These are phyloP conservation scores for Desoria tigrina DNA, from an alignment of 2,888 invertebrate species.

Conservation along the genomic window DNA sequence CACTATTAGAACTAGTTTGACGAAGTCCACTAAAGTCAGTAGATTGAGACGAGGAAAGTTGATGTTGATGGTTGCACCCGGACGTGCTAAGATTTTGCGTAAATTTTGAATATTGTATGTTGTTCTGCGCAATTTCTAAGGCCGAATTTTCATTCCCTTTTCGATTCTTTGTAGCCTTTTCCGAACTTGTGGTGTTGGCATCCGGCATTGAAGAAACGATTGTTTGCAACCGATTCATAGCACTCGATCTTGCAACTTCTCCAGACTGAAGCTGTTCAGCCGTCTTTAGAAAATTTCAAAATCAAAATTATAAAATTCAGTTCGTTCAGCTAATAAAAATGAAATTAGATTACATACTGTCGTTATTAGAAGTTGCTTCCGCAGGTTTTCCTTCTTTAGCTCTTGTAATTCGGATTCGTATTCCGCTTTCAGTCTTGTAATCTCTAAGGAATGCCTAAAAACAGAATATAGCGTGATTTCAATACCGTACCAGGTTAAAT, in stretches of 20 bases:
- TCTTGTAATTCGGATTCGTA: conserved; percentile 44
- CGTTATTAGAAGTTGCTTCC: conserved; percentile 46
- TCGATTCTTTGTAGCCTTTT: not conserved
- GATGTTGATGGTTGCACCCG: not conserved
- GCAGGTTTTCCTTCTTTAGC: conserved; percentile 42
- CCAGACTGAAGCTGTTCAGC: conserved; percentile 45
- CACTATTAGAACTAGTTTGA: too few species aligned
- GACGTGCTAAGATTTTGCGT: not conserved
- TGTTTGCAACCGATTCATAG: conserved; percentile 21
- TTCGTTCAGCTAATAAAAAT: not conserved
- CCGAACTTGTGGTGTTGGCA: too few species aligned
- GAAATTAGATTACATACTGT: conserved; percentile 31
- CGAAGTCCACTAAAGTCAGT: too few species aligned
- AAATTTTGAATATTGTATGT: not conserved
- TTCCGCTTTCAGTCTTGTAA: conserved; percentile 28
- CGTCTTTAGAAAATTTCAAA: conserved; percentile 24
- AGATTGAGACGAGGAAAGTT: not conserved
- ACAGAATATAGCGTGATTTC: not conserved
- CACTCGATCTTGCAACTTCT: conserved; percentile 24
- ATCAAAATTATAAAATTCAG: not conserved
- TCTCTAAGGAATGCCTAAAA: conserved; percentile 25
- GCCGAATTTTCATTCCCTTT: not conserved
- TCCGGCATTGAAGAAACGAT: conserved; percentile 14
- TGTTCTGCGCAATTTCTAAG: not conserved
- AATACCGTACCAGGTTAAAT: too few species aligned